Percentiles rank a stretch among this genome's conserved stretches.
These are phyloP conservation scores for Ophioderma brevispina DNA, from an alignment of 35 echinoderm and acorn worm genomes.

Conservation along the genomic window DNA sequence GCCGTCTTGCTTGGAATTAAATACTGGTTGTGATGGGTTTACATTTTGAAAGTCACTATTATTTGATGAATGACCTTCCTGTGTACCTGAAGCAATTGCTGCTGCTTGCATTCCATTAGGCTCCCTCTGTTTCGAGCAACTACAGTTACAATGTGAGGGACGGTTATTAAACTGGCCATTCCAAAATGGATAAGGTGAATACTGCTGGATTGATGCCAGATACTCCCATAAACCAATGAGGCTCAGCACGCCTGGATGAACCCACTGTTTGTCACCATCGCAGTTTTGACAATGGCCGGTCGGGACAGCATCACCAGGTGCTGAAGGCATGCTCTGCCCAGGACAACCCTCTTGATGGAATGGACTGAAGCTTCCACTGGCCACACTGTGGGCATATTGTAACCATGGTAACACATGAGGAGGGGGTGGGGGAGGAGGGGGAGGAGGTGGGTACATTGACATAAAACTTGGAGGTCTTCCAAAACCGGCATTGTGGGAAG, in stretches of 20 bases:
- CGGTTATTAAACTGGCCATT: neutral
- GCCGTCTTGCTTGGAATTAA: no score
- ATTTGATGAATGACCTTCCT: no score
- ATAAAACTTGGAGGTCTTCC: neutral
- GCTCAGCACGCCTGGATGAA: neutral
- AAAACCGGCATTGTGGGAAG: neutral
- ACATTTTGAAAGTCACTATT: no score
- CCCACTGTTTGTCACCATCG: neutral
- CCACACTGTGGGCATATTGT: neutral
- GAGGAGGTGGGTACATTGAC: neutral
- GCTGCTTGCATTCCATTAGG: no score
- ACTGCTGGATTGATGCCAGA: neutral
- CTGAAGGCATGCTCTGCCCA: neutral
- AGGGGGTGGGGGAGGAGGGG: neutral
- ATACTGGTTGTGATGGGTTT: no score
- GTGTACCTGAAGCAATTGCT: no score
- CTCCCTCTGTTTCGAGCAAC: no score
- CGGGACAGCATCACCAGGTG: neutral
- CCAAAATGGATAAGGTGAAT: neutral
- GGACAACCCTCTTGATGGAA: neutral
- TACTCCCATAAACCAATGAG: neutral
- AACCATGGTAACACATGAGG: conserved; percentile 5
- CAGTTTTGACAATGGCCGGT: neutral
- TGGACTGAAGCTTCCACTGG: neutral
- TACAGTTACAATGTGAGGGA: neutral